Base-by-base conservation (phyloP, 2,888 invertebrate species). In the Heliconius sara region DNA sequence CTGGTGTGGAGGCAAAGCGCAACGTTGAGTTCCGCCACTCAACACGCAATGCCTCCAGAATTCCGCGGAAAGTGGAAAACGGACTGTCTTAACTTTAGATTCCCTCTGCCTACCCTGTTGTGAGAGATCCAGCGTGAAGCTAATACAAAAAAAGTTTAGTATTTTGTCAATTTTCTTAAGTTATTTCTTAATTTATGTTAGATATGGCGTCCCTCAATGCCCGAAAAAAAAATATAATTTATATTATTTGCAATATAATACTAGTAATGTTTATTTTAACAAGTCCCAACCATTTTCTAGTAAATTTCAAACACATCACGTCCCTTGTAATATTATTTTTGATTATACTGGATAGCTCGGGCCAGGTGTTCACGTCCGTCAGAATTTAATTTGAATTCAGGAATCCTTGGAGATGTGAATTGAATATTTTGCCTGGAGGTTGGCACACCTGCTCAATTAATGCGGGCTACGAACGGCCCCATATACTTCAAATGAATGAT, bases 351-450 rank as follows among this genome's bases (percentile, higher is more conserved):
- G 60, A 57, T 34, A 39, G 73, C 7, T 25, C 34, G 57, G 12
- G 39, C 60, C n/a, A 43, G 72, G 57, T 71, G 52, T 43, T 71
- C 43, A 25, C 72, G 63, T 74, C 57, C 43, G 63, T 74, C 67
- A 79, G 76, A 73, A 80, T 77, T 77, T 74, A 80, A 80, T 80
- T 80, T 73, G 57, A 80, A 79, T 76, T 72, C 79, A 25, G 75
- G 34, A 43, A 60, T 39, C 67, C 67, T 77, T 52, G 47, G 57
- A 72, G 72, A 77, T 77, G 72, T 67, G 77, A 73, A 80, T 80
- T 67, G 73, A 77, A 80, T 77, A 80, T 73, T 77, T 73, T 77
- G 76, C 39, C 34, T 57, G 60, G 22, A 60, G 57, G 47, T 79
- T 57, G 73, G 34, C 72, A 27, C 73, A 79, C 77, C 67, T 77